Evolutionary conservation across 92 coral and sea anemone species (phyloP).

Genomic region (Heteractis magnifica): DNA sequence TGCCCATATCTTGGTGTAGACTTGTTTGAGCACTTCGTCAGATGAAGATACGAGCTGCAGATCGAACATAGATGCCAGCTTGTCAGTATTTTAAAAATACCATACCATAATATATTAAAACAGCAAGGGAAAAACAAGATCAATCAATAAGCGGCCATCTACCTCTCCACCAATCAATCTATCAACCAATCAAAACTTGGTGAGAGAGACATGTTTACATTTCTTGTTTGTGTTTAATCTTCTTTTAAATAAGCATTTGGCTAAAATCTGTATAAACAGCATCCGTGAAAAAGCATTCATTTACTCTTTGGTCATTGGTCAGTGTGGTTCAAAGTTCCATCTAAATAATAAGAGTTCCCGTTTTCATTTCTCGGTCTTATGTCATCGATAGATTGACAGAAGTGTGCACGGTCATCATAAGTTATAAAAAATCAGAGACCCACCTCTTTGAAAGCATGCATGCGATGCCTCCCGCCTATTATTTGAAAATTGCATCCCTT

Average conservation of each 20-base stretch:
- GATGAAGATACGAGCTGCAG: slow-evolving; percentile 8
- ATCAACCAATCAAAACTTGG: not conserved
- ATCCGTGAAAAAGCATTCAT: too few species aligned
- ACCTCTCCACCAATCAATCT: not conserved
- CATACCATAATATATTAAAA: too few species aligned
- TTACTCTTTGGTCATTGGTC: not conserved
- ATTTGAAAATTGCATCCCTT: slow-evolving; percentile 2
- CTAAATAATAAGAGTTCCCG: not conserved
- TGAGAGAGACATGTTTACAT: not conserved
- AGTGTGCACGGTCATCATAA: not conserved
- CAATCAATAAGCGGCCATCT: not conserved
- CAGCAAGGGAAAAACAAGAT: not conserved
- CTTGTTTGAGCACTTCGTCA: not conserved
- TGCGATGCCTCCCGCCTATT: slow-evolving; percentile 11
- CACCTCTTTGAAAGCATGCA: slow-evolving; percentile 14
- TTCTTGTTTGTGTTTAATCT: too few species aligned
- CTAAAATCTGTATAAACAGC: not conserved
- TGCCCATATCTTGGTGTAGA: not conserved
- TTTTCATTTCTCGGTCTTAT: not conserved
- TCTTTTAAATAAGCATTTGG: not conserved
- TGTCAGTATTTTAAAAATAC: not conserved
- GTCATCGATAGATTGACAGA: not conserved
- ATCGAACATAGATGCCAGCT: not conserved
- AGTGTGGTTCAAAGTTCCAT: not conserved
- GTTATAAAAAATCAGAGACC: not conserved